These are phyloP conservation scores for Brenthis daphne DNA, from an alignment of 2,888 invertebrate genomes.

Conservation along the genomic window DNA sequence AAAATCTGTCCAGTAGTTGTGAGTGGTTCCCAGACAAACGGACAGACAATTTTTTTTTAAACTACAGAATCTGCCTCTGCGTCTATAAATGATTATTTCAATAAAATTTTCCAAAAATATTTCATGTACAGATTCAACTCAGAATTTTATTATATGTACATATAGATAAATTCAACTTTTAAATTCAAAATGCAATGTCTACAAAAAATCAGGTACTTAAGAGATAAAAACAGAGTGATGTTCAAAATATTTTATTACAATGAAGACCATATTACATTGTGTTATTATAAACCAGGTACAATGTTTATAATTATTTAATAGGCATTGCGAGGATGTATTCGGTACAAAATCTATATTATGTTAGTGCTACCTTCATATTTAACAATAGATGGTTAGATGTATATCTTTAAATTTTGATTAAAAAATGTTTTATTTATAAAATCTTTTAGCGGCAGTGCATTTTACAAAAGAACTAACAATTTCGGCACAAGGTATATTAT, in stretches of 20 bases:
- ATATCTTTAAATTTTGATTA: slow-evolving; percentile 16
- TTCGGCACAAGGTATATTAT: too few species aligned
- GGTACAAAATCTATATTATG: slow-evolving; percentile 20
- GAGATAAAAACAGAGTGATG: slow-evolving; percentile 48
- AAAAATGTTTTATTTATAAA: slow-evolving; percentile 6
- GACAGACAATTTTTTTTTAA: too few species aligned
- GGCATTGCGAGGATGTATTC: slow-evolving; percentile 50
- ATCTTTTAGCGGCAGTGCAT: too few species aligned
- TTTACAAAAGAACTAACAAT: too few species aligned
- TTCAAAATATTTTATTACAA: slow-evolving; percentile 79
- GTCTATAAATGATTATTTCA: too few species aligned
- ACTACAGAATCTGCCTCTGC: too few species aligned
- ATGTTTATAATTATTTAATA: slow-evolving; percentile 65
- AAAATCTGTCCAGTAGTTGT: too few species aligned
- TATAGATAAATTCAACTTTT: too few species aligned
- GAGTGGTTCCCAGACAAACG: too few species aligned
- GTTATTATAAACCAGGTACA: slow-evolving; percentile 81
- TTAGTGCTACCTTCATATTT: slow-evolving; percentile 27
- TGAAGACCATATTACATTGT: slow-evolving; percentile 72
- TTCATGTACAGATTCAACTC: too few species aligned
- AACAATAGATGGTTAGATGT: slow-evolving; percentile 14
- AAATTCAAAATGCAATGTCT: neutral
- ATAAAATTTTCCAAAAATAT: too few species aligned
- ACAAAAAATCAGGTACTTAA: neutral
- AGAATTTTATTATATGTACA: too few species aligned